phyloP scores from a whole-genome alignment of 1,140 invertebrate species.

The Drosophila pseudoobscura region DNA sequence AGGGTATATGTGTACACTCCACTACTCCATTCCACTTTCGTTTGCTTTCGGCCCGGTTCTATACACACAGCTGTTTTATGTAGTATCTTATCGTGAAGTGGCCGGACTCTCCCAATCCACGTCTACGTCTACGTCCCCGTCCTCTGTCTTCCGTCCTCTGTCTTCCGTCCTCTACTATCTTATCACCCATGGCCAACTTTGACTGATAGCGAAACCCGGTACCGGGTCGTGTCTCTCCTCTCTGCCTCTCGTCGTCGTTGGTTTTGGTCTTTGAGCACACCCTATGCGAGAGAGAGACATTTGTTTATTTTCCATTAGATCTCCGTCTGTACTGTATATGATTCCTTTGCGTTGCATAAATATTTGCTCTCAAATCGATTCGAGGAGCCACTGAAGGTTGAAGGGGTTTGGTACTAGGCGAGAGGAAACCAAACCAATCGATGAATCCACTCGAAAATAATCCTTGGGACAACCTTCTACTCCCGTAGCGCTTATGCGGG shows the following conservation, averaged over 20 bases:
- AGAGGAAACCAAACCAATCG: slow-evolving; percentile 12
- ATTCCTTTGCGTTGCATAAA: slow-evolving; percentile 1
- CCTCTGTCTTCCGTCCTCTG: neutral
- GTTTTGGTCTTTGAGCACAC: slow-evolving; percentile 10
- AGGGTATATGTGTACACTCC: neutral
- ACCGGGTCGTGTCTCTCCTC: slow-evolving; percentile 31
- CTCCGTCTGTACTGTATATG: neutral
- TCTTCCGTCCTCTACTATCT: slow-evolving; percentile 23
- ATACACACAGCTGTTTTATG: slow-evolving; percentile 57
- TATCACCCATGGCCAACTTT: slow-evolving; percentile 54
- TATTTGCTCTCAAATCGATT: too few relatives aligned
- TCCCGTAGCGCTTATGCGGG: neutral
- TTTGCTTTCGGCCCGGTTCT: slow-evolving; percentile 43
- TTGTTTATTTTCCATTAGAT: slow-evolving; percentile 47
- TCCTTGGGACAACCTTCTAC: neutral
- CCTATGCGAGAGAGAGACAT: neutral
- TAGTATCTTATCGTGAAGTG: slow-evolving; percentile 49
- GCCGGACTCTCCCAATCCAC: slow-evolving; percentile 7
- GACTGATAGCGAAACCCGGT: slow-evolving; percentile 46
- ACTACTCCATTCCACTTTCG: slow-evolving; percentile 39
- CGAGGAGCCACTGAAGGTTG: too few relatives aligned
- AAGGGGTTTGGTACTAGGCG: slow-evolving; percentile 19
- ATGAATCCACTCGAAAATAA: slow-evolving; percentile 27
- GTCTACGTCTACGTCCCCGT: too few relatives aligned
- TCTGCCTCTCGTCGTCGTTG: neutral